These are phyloP conservation scores for Callipepla californica DNA, from an alignment of 2,113 vertebrate species.

Conservation along the genomic window DNA sequence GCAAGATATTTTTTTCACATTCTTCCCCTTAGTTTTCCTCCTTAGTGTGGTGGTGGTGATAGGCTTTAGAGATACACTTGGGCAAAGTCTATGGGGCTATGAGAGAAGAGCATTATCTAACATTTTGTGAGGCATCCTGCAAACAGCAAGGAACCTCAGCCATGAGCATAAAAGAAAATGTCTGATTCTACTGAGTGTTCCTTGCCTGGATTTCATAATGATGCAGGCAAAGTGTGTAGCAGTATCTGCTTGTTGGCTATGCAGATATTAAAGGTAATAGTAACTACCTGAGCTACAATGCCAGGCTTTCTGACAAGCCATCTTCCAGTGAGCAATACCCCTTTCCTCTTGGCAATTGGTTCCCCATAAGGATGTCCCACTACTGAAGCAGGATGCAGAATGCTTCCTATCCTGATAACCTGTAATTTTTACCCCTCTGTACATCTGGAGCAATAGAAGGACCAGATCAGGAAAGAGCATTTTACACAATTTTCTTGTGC, in stretches of 20 bases:
- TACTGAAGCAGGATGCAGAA: background rate
- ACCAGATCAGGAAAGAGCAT: background rate
- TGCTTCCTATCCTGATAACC: background rate
- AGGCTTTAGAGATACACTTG: background rate
- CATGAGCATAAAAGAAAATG: background rate
- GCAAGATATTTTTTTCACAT: conserved; percentile 40
- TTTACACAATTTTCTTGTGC: background rate
- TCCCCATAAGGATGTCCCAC: background rate
- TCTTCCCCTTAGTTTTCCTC: conserved; percentile 17
- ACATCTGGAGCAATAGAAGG: background rate
- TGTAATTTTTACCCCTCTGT: background rate
- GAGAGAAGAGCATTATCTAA: background rate
- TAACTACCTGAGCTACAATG: too few relatives aligned
- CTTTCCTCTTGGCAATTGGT: background rate
- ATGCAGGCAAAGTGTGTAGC: background rate
- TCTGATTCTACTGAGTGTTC: background rate
- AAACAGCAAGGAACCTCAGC: background rate
- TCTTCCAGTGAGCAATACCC: background rate
- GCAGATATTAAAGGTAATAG: background rate
- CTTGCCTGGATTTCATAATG: background rate
- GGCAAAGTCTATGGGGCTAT: too few relatives aligned
- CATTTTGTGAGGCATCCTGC: background rate
- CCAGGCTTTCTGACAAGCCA: background rate
- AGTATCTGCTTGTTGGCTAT: background rate
- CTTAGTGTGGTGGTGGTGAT: background rate